Percentiles rank a stretch among this genome's conserved stretches.
phyloP scores from a whole-genome alignment of 2,888 invertebrate genomes.

The Apantesis nais region DNA sequence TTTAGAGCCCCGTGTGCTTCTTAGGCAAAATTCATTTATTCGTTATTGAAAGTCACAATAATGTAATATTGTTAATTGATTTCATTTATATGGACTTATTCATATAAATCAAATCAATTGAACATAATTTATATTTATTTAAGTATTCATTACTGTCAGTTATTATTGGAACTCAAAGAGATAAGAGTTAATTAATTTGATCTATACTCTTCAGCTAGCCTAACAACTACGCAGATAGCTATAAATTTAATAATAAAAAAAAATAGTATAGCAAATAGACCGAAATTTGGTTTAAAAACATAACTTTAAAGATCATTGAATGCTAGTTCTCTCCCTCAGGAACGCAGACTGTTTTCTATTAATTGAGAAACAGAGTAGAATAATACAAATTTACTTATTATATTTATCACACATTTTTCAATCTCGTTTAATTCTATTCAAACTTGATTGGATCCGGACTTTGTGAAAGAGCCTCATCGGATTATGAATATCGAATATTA shows the following conservation, averaged over 20 bases:
- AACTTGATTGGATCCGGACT: not conserved
- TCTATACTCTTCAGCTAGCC: not conserved
- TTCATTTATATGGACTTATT: no score
- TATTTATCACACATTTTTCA: not conserved
- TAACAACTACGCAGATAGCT: not conserved
- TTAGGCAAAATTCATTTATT: not conserved
- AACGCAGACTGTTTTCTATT: no score
- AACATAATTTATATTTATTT: no score
- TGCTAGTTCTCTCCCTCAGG: not conserved
- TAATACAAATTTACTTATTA: not conserved
- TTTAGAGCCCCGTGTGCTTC: not conserved
- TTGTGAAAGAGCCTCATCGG: constrained; percentile 19
- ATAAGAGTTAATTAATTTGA: not conserved
- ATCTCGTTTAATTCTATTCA: not conserved
- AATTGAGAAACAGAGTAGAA: no score
- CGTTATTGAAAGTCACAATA: not conserved
- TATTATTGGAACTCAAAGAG: not conserved
- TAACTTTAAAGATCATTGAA: not conserved
- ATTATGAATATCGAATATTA: constrained; percentile 58
- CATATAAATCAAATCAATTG: not conserved
- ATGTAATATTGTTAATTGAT: no score
- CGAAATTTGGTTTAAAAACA: no score
- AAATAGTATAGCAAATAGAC: no score
- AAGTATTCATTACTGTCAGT: not conserved
- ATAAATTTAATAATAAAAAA: not conserved